Percentiles rank a stretch among this genome's conserved stretches.
These are phyloP conservation scores for Marronus borbonicus DNA, from an alignment of 2,888 invertebrate genomes.

Conservation along the genomic window DNA sequence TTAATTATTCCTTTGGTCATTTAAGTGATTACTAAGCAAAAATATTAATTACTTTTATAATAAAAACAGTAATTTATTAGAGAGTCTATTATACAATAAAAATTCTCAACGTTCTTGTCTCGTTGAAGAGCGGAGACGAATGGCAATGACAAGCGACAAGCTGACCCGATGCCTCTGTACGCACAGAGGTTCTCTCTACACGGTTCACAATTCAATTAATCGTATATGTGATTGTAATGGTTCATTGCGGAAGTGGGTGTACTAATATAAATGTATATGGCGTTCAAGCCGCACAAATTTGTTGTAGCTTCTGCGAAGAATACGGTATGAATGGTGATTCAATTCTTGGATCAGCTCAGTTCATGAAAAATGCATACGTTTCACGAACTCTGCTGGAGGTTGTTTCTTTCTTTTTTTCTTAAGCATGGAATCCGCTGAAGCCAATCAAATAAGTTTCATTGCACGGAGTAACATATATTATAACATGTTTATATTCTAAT, in stretches of 20 bases:
- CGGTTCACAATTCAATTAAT: conserved; percentile 38
- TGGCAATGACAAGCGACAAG: background rate
- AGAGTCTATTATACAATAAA: too few species aligned
- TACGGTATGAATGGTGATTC: background rate
- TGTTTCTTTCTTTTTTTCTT: too few species aligned
- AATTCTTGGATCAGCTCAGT: background rate
- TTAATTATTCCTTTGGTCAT: too few species aligned
- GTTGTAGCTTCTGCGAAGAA: conserved; percentile 12
- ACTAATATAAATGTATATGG: conserved; percentile 31
- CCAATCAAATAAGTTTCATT: too few species aligned
- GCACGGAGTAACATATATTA: too few species aligned
- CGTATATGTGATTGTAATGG: conserved; percentile 33
- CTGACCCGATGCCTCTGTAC: conserved; percentile 2
- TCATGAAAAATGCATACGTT: background rate
- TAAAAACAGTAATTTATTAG: too few species aligned
- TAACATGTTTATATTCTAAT: too few species aligned
- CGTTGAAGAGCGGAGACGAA: background rate
- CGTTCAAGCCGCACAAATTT: conserved; percentile 25
- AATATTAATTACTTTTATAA: too few species aligned
- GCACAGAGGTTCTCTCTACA: conserved; percentile 18
- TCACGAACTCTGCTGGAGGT: too few species aligned
- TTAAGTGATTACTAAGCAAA: too few species aligned
- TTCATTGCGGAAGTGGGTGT: conserved; percentile 41
- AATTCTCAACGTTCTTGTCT: too few species aligned
- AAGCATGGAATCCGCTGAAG: too few species aligned